Evolutionary conservation across 2,113 vertebrate genomes (phyloP), one percentile per base, ranked within the genome.

Genomic region (Chinchilla lanigera): DNA sequence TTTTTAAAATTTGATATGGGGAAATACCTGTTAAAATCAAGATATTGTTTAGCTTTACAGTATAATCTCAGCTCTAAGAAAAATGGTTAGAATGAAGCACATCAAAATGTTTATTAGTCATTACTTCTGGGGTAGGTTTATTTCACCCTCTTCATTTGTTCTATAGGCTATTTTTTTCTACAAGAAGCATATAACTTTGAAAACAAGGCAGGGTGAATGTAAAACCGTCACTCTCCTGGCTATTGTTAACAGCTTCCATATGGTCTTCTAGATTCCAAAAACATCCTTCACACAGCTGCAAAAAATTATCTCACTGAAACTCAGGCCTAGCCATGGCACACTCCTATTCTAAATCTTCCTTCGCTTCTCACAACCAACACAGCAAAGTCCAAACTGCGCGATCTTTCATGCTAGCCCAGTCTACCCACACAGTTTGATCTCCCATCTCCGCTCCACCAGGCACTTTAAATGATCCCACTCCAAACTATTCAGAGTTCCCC

Each of bases 231-330:
- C 33, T 94, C 90, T 91, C 87, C 84, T 38, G 56, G 24, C 41
- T 96, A 58, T 90, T 90, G 88, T 90, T 93, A 96, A 93, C 83
- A 83, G 41, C 38, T 56, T 94, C 83, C 75, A 81, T 56, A 84
- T 89, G 95, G 65, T 44, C n/a, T 52, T 86, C 83, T 44, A 96
- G 35, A 24, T 6, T 3, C 28, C 33, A 35, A 89, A 56, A 93
- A 44, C 5, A 63, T 71, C 47, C 22, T 75, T 86, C 33, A 81
- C 7, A 56, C 75, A 96, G 61, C 94, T 97, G 84, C 65, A 97
- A 93, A 93, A 92, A 52, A 90, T 90, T 58, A 85, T 14, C 54
- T 87, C 50, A 67, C 33, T 75, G 92, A 92, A 75, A 87, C 60
- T 86, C 61, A 81, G 84, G 22, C 63, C 82, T 65, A 77, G 33